Evolutionary conservation across 2,888 invertebrate genomes (phyloP).

Genomic region (Xestia ashworthii): DNA sequence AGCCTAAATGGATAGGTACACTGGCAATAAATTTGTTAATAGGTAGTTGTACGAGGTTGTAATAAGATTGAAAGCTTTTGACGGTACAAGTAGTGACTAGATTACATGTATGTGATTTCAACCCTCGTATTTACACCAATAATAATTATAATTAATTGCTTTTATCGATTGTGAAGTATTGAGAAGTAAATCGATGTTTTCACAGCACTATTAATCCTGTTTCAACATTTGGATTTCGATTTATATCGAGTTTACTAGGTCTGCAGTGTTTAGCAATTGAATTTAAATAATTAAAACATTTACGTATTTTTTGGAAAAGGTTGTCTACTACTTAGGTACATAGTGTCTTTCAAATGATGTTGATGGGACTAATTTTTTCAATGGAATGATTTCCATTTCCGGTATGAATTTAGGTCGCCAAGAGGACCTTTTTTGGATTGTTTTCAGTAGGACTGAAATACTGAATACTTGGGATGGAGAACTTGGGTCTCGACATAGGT

Average conservation of each 20-base stretch:
- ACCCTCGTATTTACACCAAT: slow-evolving; percentile 20
- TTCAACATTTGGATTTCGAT: background rate
- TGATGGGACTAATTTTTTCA: background rate
- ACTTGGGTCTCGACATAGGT: background rate
- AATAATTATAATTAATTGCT: slow-evolving; percentile 38
- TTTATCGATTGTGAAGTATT: slow-evolving; percentile 42
- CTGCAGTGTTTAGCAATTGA: background rate
- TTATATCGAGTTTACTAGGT: background rate
- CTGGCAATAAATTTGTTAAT: slow-evolving; percentile 53
- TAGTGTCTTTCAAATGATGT: background rate
- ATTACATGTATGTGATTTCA: slow-evolving; percentile 41
- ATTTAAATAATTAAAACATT: background rate
- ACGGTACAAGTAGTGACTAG: slow-evolving; percentile 35
- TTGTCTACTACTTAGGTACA: too few relatives aligned
- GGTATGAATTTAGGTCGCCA: background rate
- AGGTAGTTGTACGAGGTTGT: slow-evolving; percentile 53
- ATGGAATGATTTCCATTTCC: background rate
- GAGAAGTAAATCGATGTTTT: slow-evolving; percentile 26
- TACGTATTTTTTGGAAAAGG: background rate
- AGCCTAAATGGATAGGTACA: slow-evolving; percentile 45
- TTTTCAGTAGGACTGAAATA: background rate
- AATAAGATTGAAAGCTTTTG: slow-evolving; percentile 66
- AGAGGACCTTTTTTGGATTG: background rate
- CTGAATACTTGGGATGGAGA: background rate
- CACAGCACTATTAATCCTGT: slow-evolving; percentile 7